These are phyloP conservation scores for Seriola rivoliana DNA, from an alignment of 2,113 vertebrate genomes.

Conservation along the genomic window DNA sequence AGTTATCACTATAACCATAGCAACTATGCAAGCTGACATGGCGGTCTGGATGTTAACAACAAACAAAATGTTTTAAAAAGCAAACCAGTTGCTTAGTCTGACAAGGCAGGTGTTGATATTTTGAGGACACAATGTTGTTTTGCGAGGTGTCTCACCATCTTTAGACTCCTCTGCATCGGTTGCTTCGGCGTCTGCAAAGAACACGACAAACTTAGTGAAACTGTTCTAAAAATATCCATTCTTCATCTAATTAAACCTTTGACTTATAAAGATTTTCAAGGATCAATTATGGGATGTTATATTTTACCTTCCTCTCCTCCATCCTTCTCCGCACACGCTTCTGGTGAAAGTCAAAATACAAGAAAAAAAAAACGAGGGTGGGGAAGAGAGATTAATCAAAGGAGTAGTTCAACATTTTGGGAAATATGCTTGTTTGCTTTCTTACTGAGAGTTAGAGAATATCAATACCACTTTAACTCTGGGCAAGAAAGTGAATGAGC, in stretches of 20 bases:
- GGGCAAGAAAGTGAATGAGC: rapidly evolving
- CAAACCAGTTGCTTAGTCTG: not conserved
- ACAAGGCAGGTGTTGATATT: not conserved
- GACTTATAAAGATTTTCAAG: not conserved
- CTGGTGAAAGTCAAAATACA: slow-evolving; percentile 32
- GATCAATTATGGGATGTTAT: not conserved
- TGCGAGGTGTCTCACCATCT: slow-evolving; percentile 47
- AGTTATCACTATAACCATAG: slow-evolving; percentile 16
- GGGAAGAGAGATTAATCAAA: slow-evolving; percentile 1
- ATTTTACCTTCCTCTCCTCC: slow-evolving; percentile 49
- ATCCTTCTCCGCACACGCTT: slow-evolving; percentile 37
- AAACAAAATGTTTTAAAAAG: not conserved
- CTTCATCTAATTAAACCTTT: not conserved
- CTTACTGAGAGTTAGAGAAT: not conserved
- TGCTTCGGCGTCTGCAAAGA: slow-evolving; percentile 59
- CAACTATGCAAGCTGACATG: slow-evolving; percentile 9
- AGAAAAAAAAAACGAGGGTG: not conserved
- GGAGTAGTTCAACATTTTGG: not conserved
- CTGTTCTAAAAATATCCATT: not conserved
- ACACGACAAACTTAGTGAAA: not conserved
- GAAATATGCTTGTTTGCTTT: not conserved
- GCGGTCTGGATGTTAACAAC: slow-evolving; percentile 9
- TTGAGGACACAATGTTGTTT: not conserved
- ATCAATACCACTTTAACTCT: not conserved
- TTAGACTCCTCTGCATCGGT: slow-evolving; percentile 21